Evolutionary conservation across 2,888 invertebrate genomes (phyloP), one percentile per base, ranked within the genome.

Genomic region (Lissonota sp.): DNA sequence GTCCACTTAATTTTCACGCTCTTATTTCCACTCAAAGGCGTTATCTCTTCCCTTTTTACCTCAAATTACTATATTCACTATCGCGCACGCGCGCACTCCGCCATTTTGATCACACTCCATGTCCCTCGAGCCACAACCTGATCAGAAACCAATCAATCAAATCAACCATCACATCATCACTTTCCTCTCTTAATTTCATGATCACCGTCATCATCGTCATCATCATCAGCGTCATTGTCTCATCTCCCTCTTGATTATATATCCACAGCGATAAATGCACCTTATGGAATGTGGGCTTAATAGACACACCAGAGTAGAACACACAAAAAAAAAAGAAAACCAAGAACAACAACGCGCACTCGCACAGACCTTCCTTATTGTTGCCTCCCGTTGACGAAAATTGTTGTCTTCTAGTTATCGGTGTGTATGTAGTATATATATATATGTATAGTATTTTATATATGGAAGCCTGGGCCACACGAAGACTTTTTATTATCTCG

Each of bases 381-480:
- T 53, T 46, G 63, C 26, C 51, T 60, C 44, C 37, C 40, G 39
- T n/a, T 60, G 60, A 40, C 40, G 1, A 26, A 26, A 26, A 42
- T 40, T 8, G 26, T 26, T 26, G 63, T 46, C 46, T 44, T 40
- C 44, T 44, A 79, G 53, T 58, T 44, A 60, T 67, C 67, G 60
- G 40, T 72, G 64, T 69, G 71, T 73, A 63, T 76, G 67, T 66
- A 16, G 57, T 70, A 49, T 72, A 58, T 63, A 80, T 64, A 66
- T 82, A 79, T 87, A 86, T 83, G 85, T 86, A 26, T 26, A 26
- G 26, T 26, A 85, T 83, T 78, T 80, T 82, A 74, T 81, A 83
- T 84, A 83, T 92, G 92, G 92, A 92, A 92, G 92, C 91, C 91
- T 91, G 89, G 87, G 82, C 78, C 82, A 69, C 90, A 88, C 87